These are phyloP conservation scores for Dicranocentrus wangi DNA, from an alignment of 2,888 invertebrate genomes.

Conservation along the genomic window DNA sequence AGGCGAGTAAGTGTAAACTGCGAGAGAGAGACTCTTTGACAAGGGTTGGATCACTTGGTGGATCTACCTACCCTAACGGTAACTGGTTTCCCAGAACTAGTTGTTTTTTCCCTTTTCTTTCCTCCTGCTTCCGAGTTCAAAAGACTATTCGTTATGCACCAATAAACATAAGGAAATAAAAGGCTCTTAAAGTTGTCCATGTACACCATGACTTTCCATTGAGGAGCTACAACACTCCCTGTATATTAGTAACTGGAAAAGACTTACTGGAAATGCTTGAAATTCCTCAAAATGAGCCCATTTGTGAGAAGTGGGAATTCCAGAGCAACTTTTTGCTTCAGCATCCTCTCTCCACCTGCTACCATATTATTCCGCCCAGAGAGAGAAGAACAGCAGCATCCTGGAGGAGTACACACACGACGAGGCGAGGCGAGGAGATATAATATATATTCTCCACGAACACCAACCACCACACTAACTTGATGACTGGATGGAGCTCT, in stretches of 20 bases:
- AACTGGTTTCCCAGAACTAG: too few relatives aligned
- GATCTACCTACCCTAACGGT: too few relatives aligned
- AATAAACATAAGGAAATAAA: constrained; percentile 25
- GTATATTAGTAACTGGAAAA: background rate
- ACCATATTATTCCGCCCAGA: background rate
- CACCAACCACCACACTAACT: background rate
- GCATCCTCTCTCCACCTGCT: constrained; percentile 27
- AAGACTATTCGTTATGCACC: constrained; percentile 23
- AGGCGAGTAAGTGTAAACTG: too few relatives aligned
- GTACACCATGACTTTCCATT: background rate
- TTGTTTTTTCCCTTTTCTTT: too few relatives aligned
- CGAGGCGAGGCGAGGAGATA: too few relatives aligned
- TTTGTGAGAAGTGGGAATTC: constrained; percentile 25
- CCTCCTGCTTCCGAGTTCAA: constrained; percentile 26
- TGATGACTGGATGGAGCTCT: background rate
- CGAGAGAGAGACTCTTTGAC: too few relatives aligned
- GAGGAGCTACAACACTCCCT: background rate
- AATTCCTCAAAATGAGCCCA: constrained; percentile 31
- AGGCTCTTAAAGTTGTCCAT: background rate
- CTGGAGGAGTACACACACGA: too few relatives aligned
- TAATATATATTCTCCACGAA: background rate
- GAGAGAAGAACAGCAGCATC: background rate
- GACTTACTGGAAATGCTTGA: constrained; percentile 13
- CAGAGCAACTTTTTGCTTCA: constrained; percentile 7
- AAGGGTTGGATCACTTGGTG: too few relatives aligned